Conservation (phyloP, 2,113 vertebrate genomes). For the Dicerorhinus sumatrensis region DNA sequence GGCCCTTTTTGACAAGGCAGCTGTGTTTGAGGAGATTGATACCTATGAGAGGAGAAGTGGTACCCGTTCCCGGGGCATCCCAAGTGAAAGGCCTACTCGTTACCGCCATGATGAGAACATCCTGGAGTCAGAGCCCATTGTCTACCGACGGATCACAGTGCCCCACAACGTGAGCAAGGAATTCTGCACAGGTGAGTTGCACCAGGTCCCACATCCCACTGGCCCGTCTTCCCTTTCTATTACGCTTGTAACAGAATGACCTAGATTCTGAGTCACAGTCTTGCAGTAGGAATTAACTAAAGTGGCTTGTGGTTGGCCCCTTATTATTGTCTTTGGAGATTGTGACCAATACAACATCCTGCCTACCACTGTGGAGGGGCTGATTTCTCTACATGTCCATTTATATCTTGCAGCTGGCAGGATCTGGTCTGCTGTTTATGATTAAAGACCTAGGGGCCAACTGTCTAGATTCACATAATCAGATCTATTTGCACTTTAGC, state of each 20-base stretch:
- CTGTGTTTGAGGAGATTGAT: conserved; percentile 97
- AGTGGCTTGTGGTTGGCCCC: background rate
- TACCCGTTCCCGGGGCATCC: conserved; percentile 92
- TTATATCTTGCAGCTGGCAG: background rate
- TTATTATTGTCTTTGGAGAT: background rate
- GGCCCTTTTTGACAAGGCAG: conserved; percentile 98
- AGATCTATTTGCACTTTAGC: background rate
- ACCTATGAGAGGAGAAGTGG: conserved; percentile 92
- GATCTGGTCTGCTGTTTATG: background rate
- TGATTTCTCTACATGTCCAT: background rate
- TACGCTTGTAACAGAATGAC: background rate
- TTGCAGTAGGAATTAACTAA: background rate
- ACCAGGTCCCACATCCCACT: background rate
- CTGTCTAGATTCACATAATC: background rate
- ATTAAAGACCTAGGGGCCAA: background rate
- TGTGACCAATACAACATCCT: background rate
- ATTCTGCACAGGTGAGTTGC: conserved; percentile 94
- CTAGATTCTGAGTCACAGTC: background rate
- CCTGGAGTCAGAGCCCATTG: conserved; percentile 94
- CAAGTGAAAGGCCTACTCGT: conserved; percentile 92
- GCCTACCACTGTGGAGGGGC: fast-evolving
- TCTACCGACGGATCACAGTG: conserved; percentile 96
- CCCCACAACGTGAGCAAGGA: conserved; percentile 93
- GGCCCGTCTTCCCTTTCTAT: background rate
- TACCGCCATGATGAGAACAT: conserved; percentile 98